phyloP scores from a whole-genome alignment of 2,797 vertebrate species.

The Pipistrellus kuhlii region DNA sequence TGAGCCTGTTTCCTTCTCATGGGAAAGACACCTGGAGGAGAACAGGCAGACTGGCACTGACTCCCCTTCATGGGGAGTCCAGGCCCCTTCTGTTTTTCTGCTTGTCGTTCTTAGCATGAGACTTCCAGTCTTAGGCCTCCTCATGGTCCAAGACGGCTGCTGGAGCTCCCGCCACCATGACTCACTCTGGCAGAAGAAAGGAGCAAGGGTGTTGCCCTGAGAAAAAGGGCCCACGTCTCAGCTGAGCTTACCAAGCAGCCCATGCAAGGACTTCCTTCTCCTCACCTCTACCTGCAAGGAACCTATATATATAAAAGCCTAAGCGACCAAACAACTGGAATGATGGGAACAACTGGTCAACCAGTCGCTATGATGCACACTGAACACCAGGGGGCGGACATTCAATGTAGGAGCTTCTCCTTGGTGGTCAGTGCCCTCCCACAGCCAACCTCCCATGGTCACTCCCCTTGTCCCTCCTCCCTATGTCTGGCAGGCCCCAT shows the following conservation, averaged over 20 bases:
- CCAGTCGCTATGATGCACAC: too few relatives aligned
- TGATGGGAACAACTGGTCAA: too few relatives aligned
- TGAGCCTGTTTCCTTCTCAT: background rate
- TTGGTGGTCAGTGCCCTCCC: too few relatives aligned
- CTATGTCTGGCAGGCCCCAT: too few relatives aligned
- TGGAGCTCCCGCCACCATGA: background rate
- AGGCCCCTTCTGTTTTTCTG: background rate
- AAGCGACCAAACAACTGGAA: too few relatives aligned
- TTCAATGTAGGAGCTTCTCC: too few relatives aligned
- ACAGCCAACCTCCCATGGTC: too few relatives aligned
- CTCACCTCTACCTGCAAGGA: background rate
- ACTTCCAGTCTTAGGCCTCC: background rate
- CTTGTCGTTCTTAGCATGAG: background rate
- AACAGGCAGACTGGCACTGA: background rate
- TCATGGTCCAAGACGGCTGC: background rate
- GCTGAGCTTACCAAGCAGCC: background rate
- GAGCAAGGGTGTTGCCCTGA: background rate
- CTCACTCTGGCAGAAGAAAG: conserved; percentile 8
- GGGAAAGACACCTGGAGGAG: background rate
- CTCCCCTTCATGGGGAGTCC: background rate
- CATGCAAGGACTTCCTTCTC: background rate
- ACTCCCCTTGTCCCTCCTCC: too few relatives aligned
- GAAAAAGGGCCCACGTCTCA: background rate
- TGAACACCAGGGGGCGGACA: too few relatives aligned
- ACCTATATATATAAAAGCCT: background rate